These are phyloP conservation scores for Caenorhabditis panamensis DNA, from an alignment of 2,888 invertebrate genomes.

Conservation along the genomic window DNA sequence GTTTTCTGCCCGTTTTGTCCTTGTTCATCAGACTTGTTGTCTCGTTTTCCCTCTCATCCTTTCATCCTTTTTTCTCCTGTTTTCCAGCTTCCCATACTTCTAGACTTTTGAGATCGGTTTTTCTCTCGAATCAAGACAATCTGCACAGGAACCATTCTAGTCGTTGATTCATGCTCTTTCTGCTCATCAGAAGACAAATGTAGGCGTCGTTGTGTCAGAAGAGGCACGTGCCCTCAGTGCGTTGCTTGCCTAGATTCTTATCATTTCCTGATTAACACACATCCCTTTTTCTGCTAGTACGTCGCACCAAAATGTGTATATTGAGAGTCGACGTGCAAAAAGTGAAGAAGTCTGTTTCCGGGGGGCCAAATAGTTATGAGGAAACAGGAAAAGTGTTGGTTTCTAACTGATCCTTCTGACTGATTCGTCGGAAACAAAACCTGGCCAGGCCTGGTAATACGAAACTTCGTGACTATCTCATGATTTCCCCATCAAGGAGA, in stretches of 20 bases:
- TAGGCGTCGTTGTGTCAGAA: not conserved
- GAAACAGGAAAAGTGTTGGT: no score
- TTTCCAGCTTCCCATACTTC: not conserved
- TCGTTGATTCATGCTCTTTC: no score
- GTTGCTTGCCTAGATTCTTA: not conserved
- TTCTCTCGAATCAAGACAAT: no score
- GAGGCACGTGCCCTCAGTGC: not conserved
- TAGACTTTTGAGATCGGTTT: not conserved
- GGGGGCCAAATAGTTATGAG: not conserved
- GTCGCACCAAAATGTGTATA: not conserved
- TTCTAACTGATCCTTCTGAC: no score
- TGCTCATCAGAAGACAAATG: not conserved
- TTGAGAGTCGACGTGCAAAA: slow-evolving; percentile 2
- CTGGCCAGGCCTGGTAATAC: no score
- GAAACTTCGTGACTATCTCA: no score
- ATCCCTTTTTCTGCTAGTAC: not conserved
- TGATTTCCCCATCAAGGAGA: no score
- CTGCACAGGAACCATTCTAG: no score
- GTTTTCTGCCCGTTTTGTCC: slow-evolving; percentile 1
- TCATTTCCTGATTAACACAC: slow-evolving; percentile 14
- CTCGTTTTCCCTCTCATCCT: not conserved
- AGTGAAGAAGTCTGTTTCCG: not conserved
- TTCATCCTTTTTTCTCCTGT: no score
- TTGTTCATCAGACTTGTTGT: not conserved
- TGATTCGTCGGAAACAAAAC: no score